A percentile compares a stretch with the other conserved stretches of the same genome.
phyloP scores from a whole-genome alignment of 2,113 vertebrate species.

The Leptobrachium ailaonicum region DNA sequence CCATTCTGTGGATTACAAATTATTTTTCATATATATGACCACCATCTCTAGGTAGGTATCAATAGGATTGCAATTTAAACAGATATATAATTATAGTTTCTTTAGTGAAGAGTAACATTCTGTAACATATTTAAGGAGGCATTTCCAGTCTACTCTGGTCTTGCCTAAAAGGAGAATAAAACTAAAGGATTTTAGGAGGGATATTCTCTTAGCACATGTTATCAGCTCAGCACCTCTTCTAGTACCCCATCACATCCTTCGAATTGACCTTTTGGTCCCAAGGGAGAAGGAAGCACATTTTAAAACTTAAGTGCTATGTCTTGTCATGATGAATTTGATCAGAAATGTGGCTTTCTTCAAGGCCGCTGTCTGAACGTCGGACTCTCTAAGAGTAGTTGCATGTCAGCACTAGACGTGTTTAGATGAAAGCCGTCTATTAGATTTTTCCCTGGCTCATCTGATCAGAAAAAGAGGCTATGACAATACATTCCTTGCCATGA shows the following conservation, averaged over 20 bases:
- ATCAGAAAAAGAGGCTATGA: constrained; percentile 48
- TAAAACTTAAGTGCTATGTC: constrained; percentile 83
- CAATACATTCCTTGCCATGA: constrained; percentile 36
- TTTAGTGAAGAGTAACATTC: too few species aligned
- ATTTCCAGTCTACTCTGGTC: neutral
- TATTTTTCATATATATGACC: too few species aligned
- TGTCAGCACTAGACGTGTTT: constrained; percentile 59
- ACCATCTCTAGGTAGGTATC: too few species aligned
- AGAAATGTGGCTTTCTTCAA: constrained; percentile 60
- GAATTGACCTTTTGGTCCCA: constrained; percentile 65
- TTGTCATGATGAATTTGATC: constrained; percentile 76
- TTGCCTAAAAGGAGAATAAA: neutral
- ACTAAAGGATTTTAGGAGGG: neutral
- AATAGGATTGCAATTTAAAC: too few species aligned
- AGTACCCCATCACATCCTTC: constrained; percentile 26
- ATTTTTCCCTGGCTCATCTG: constrained; percentile 59
- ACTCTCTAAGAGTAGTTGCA: constrained; percentile 59
- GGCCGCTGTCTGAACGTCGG: constrained; percentile 66
- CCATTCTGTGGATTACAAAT: too few species aligned
- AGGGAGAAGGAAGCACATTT: constrained; percentile 72
- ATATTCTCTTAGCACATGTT: neutral
- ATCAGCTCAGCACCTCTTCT: constrained; percentile 20
- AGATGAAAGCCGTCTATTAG: constrained; percentile 58
- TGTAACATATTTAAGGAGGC: too few species aligned
- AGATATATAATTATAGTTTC: too few species aligned